Evolutionary conservation across 35 echinoderm and acorn worm genomes (phyloP).

Genomic region (Apostichopus japonicus): DNA sequence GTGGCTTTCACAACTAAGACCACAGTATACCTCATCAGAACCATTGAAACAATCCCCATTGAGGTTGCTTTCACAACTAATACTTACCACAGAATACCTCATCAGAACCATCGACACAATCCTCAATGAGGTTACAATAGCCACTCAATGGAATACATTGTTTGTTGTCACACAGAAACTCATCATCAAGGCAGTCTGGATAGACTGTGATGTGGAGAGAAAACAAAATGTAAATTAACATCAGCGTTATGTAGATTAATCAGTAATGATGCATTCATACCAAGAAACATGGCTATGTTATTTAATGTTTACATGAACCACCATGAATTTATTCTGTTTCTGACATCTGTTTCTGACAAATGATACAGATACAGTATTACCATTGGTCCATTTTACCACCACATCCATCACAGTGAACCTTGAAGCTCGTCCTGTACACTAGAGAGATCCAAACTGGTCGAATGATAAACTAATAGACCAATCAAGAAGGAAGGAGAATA

Average conservation of each 20-base stretch:
- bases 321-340: too few species aligned
- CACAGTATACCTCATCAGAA: constrained; percentile 15
- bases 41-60: constrained; percentile 6
- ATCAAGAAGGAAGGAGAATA: too few species aligned
- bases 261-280: background rate
- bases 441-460: too few species aligned
- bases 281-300: background rate
- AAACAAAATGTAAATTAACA: background rate
- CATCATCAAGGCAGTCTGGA: constrained; percentile 2
- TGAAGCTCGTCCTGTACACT: too few species aligned
- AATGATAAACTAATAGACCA: too few species aligned
- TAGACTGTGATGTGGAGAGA: background rate
- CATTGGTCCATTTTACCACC: too few species aligned
- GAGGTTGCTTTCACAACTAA: too few species aligned
- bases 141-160: constrained; percentile 11
- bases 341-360: too few species aligned
- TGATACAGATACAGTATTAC: too few species aligned
- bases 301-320: too few species aligned
- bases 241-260: background rate
- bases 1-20: too few species aligned
- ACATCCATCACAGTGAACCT: too few species aligned
- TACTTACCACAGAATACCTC: constrained; percentile 32
- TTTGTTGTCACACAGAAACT: constrained; percentile 6
- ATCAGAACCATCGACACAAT: constrained; percentile 36
- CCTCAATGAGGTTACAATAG: background rate